Evolutionary conservation across 1,140 invertebrate genomes (phyloP).

Genomic region (Neuroterus valhalla): DNA sequence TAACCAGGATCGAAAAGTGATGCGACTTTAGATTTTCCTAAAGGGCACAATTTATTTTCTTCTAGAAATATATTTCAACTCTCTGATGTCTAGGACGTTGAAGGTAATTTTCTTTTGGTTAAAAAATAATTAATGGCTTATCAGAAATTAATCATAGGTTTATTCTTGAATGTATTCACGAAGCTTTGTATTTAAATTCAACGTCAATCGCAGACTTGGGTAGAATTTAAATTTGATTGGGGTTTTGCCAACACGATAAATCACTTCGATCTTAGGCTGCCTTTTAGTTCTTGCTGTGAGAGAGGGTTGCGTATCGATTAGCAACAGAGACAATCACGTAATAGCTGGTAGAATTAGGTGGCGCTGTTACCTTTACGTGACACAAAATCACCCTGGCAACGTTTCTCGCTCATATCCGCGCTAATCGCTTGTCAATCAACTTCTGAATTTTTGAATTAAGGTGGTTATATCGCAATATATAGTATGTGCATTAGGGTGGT

Average conservation of each 20-base stretch:
- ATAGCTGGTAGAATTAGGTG: conserved; percentile 15
- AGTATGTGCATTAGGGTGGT: too few relatives aligned
- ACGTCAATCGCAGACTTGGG: neutral
- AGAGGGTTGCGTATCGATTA: conserved; percentile 3
- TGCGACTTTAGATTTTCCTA: neutral
- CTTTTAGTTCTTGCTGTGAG: conserved; percentile 12
- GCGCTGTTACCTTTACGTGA: conserved; percentile 26
- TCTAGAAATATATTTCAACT: too few relatives aligned
- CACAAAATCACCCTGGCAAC: conserved; percentile 26
- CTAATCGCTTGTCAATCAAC: conserved; percentile 16
- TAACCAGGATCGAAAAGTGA: neutral
- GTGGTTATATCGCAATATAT: too few relatives aligned
- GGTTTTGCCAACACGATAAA: neutral
- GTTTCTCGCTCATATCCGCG: neutral
- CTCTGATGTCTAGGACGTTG: too few relatives aligned
- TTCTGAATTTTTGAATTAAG: conserved; percentile 16
- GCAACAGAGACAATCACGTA: conserved; percentile 25
- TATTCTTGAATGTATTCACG: too few relatives aligned
- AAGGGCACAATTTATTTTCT: too few relatives aligned
- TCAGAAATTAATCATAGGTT: too few relatives aligned
- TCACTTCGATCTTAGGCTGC: conserved; percentile 5
- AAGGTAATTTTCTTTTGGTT: too few relatives aligned
- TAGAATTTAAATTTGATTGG: conserved; percentile 14
- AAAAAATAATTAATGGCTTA: too few relatives aligned
- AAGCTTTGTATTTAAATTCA: neutral